Evolutionary conservation across 2,113 vertebrate genomes (phyloP).

Genomic region (Boulengeromyrus knoepffleri): DNA sequence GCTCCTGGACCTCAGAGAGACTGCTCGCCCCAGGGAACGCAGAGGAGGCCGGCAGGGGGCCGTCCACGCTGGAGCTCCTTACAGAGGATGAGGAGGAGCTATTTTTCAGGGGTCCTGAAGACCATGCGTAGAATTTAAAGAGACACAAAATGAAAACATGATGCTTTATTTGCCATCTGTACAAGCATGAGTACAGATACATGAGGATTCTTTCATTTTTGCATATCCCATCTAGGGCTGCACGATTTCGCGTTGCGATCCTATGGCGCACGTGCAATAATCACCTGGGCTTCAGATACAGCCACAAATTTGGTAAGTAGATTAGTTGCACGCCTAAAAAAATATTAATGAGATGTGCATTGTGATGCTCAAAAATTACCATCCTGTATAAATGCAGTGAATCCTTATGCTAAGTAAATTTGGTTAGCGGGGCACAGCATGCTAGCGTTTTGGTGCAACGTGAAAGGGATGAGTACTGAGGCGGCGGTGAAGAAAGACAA

Average conservation of each 20-base stretch:
- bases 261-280: background rate
- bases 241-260: background rate
- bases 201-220: background rate
- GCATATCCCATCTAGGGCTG: background rate
- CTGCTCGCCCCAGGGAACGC: background rate
- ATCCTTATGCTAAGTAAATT: background rate
- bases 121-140: background rate
- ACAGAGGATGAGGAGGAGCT: background rate
- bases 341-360: background rate
- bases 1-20: background rate
- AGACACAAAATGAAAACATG: background rate
- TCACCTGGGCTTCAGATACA: background rate
- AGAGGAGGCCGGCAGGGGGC: background rate
- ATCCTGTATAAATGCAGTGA: background rate
- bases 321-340: background rate
- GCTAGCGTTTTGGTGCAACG: background rate
- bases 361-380: background rate
- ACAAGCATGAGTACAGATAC: background rate
- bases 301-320: background rate
- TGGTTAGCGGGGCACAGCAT: background rate
- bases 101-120: background rate
- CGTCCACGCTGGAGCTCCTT: background rate
- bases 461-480: background rate
- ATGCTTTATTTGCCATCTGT: background rate
- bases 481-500: background rate